Base-by-base conservation (phyloP, 2,113 vertebrate genomes). In the Orthonyx spaldingii region DNA sequence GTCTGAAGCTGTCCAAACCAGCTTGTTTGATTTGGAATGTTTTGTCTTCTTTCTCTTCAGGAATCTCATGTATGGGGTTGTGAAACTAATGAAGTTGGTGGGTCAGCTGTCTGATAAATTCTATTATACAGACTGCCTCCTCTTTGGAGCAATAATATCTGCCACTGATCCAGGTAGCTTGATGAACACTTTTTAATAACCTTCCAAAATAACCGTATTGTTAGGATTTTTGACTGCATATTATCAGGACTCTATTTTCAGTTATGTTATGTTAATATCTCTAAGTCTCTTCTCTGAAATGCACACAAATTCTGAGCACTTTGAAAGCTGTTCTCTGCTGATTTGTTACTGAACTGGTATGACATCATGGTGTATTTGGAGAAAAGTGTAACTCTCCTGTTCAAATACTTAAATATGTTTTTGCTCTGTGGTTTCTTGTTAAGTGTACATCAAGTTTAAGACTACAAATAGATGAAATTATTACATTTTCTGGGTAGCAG, bases 31-130 rank as follows among this genome's bases (percentile, higher is more conserved):
- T 74, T n/a, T 65, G 19, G 16, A 52, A 49, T 77, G 24, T 50
- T 96, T 87, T 89, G 39, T 86, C 65, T 63, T 94, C n/a, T 89
- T 59, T 88, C 23, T 44, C 90, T 59, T 9, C 93, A 99, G 99
- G 94, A 99, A 99, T 96, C 98, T 99, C 82, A 99, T 99, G 99
- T 99, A 99, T 46, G 99, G 99, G 8, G 99, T 99, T 97, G 99
- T 99, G 91, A 99, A 99, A 92, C 98, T 99, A 88, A 99, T 99
- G 99, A 98, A 98, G 93, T 90, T 98, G 81, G 97, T 99, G 24
- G 99, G 99, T 44, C 99, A 99, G 93, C 98, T 99, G 53, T 98
- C 98, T 5, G 99, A 98, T 96, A 99, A 98, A 96, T 99, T 99
- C 96, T 99, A 99, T 97, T 99, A 99, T 90, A 99, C 99, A 1